These are phyloP conservation scores for Chirona hameri DNA, from an alignment of 2,888 invertebrate genomes.

Conservation along the genomic window DNA sequence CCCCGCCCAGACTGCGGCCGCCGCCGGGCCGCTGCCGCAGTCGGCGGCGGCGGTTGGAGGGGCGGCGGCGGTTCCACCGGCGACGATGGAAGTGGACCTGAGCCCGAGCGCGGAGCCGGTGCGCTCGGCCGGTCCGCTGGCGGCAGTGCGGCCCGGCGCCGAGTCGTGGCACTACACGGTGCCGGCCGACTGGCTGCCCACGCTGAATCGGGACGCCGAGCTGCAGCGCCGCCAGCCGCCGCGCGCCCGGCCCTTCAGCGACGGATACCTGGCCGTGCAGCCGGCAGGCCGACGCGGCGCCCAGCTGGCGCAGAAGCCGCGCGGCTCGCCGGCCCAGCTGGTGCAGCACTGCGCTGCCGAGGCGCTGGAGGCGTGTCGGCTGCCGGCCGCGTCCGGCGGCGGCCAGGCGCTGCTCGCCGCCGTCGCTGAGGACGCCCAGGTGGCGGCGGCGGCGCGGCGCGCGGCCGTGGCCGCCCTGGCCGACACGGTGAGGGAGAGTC, in stretches of 20 bases:
- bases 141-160: neutral
- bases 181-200: conserved; percentile 72
- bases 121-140: neutral
- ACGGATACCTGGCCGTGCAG: conserved; percentile 85
- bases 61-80: neutral
- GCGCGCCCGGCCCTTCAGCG: conserved; percentile 67
- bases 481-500: neutral
- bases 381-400: neutral
- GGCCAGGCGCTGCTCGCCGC: conserved; percentile 3
- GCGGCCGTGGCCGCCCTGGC: neutral
- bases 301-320: conserved; percentile 50
- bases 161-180: neutral
- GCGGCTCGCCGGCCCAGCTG: conserved; percentile 40
- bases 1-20: neutral
- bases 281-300: conserved; percentile 83
- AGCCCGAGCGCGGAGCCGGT: conserved; percentile 8
- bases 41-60: neutral
- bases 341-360: conserved; percentile 9
- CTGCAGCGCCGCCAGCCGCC: conserved; percentile 57
- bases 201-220: conserved; percentile 74
- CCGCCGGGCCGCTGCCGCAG: neutral
- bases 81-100: neutral
- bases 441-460: neutral
- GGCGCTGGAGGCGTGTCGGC: conserved; percentile 8
- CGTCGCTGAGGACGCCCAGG: neutral